These are phyloP conservation scores for Chroicocephalus ridibundus DNA, from an alignment of 2,113 vertebrate genomes.

Conservation along the genomic window DNA sequence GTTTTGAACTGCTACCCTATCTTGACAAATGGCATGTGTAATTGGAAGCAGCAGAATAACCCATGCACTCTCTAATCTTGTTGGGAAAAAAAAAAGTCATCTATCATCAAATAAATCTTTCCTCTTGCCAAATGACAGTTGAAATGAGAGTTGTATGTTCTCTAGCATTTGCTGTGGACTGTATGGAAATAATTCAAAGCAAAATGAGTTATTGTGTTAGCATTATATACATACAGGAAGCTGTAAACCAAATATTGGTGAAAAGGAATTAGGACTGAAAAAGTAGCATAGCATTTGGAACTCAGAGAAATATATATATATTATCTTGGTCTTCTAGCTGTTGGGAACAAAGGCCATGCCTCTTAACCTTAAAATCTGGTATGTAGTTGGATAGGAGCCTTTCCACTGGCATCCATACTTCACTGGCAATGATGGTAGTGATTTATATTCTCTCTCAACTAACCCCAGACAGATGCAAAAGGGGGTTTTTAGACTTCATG, in stretches of 20 bases:
- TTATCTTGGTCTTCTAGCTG: background rate
- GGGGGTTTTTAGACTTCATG: background rate
- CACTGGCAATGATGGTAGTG: background rate
- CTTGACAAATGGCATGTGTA: background rate
- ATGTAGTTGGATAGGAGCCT: background rate
- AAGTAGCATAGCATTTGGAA: background rate
- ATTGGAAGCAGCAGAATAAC: conserved; percentile 10
- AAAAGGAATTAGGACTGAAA: background rate
- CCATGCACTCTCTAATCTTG: background rate
- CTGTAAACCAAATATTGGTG: background rate
- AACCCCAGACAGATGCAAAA: background rate
- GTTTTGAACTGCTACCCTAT: conserved; percentile 3
- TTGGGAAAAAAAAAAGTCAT: background rate
- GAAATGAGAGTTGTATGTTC: background rate
- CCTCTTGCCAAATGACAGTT: background rate
- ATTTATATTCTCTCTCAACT: background rate
- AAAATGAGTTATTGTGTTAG: background rate
- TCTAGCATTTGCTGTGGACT: background rate
- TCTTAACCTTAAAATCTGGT: background rate
- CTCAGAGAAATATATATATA: background rate
- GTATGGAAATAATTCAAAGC: background rate
- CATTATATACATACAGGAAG: background rate
- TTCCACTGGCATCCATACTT: background rate
- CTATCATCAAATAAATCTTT: background rate
- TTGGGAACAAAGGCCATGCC: background rate